Evolutionary conservation across 2,888 invertebrate species (phyloP).

Genomic region (Macrosoma leucophasiata): DNA sequence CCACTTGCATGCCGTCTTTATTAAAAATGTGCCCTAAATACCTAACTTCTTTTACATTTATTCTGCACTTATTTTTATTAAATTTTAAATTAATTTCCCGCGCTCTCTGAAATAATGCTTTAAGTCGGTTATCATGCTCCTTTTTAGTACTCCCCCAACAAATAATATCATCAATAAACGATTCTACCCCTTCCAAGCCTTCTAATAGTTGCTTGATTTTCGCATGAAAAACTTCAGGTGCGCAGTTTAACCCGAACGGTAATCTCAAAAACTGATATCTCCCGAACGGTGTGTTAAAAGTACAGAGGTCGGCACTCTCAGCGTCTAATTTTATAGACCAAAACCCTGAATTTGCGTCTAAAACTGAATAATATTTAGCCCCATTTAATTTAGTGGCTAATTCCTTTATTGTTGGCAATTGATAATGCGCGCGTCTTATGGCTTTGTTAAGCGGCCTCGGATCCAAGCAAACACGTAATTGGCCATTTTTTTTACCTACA

Average conservation of each 20-base stretch:
- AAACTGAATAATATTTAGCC: too few species aligned
- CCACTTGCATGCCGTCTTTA: conserved; percentile 20
- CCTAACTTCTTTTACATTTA: conserved; percentile 15
- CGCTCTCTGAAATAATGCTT: conserved; percentile 16
- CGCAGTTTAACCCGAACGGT: conserved; percentile 16
- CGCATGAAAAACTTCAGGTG: conserved; percentile 11
- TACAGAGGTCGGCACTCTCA: too few species aligned
- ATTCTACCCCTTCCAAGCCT: conserved; percentile 18
- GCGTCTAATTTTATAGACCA: too few species aligned
- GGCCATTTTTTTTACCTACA: too few species aligned
- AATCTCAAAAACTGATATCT: conserved; percentile 13
- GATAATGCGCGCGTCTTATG: too few species aligned
- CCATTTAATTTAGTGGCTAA: too few species aligned
- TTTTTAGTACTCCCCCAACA: conserved; percentile 17
- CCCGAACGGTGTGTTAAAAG: conserved; percentile 14
- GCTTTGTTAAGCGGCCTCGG: too few species aligned
- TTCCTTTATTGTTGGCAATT: too few species aligned
- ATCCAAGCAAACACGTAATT: too few species aligned
- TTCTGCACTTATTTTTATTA: conserved; percentile 15
- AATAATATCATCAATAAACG: conserved; percentile 23
- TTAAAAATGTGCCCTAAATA: conserved; percentile 25
- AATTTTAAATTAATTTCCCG: conserved; percentile 26
- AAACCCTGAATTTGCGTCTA: too few species aligned
- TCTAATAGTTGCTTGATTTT: conserved; percentile 16
- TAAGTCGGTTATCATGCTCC: conserved; percentile 22